phyloP scores from a whole-genome alignment of 2,797 vertebrate genomes.

The Myotis pilosus region DNA sequence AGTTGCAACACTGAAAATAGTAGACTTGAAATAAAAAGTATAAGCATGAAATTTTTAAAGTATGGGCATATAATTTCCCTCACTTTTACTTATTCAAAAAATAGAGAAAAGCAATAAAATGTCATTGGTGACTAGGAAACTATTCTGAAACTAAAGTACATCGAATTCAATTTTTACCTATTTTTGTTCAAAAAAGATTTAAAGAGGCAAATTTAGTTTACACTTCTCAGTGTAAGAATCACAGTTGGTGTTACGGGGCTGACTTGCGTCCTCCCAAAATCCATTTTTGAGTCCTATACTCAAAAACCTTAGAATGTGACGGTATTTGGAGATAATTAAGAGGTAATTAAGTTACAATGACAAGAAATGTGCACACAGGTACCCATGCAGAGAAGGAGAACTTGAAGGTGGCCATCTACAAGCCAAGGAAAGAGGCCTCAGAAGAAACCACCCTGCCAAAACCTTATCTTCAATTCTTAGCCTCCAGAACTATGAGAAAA shows the following conservation, averaged over 20 bases:
- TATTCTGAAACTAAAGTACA: neutral
- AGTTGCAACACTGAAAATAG: neutral
- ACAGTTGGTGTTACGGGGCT: neutral
- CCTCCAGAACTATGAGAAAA: neutral
- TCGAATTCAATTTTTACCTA: constrained; percentile 17
- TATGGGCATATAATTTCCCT: neutral
- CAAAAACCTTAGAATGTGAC: neutral
- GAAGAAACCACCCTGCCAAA: neutral
- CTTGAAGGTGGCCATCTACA: neutral
- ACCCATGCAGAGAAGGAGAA: neutral
- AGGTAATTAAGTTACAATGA: neutral
- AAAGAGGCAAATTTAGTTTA: constrained; percentile 26
- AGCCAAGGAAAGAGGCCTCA: neutral
- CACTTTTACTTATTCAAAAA: neutral
- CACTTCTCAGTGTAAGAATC: neutral
- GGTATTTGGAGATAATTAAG: neutral
- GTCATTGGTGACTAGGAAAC: neutral
- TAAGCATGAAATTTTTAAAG: neutral
- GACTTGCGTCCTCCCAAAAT: neutral
- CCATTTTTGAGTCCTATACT: neutral
- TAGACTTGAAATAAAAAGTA: neutral
- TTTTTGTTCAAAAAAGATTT: constrained; percentile 19
- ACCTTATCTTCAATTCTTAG: neutral
- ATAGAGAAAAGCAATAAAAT: constrained; percentile 6
- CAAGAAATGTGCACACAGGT: neutral